Percentiles rank a stretch among this genome's conserved stretches.
Evolutionary conservation across 1,140 invertebrate genomes (phyloP).

Genomic region (Brachionus calyciflorus): DNA sequence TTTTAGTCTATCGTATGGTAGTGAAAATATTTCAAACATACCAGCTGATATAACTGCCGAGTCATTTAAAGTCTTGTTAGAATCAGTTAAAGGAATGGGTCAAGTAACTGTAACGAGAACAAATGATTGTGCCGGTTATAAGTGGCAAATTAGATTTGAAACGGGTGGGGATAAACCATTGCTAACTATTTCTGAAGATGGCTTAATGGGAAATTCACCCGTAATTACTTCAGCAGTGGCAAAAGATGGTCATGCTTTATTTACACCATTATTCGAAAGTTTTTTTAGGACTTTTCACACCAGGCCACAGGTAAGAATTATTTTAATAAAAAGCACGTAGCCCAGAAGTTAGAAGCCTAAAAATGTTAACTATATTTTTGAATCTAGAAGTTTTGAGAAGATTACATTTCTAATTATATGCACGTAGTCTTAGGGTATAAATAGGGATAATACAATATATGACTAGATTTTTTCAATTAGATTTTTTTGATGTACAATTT

Average conservation of each 20-base stretch:
- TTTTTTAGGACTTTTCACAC: constrained; percentile 50
- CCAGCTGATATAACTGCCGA: neutral
- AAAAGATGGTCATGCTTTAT: constrained; percentile 46
- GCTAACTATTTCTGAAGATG: neutral
- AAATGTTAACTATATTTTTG: no score
- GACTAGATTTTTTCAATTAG: no score
- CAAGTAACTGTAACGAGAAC: constrained; percentile 4
- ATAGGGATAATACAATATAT: no score
- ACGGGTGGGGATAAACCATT: constrained; percentile 51
- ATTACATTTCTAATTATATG: no score
- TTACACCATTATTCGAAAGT: constrained; percentile 51
- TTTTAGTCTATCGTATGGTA: neutral
- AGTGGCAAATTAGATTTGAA: constrained; percentile 49
- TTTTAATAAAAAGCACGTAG: no score
- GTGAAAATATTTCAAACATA: neutral
- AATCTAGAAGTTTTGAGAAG: no score
- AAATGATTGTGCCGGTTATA: constrained; percentile 49
- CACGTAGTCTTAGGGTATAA: no score
- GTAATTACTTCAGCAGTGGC: neutral
- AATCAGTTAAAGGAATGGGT: neutral
- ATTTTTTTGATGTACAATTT: no score
- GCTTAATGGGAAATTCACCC: neutral
- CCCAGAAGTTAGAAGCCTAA: no score
- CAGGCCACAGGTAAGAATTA: constrained; percentile 50
- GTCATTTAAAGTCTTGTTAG: constrained; percentile 9